Evolutionary conservation across 2,113 vertebrate genomes (phyloP).

Genomic region (Aegithalos caudatus): DNA sequence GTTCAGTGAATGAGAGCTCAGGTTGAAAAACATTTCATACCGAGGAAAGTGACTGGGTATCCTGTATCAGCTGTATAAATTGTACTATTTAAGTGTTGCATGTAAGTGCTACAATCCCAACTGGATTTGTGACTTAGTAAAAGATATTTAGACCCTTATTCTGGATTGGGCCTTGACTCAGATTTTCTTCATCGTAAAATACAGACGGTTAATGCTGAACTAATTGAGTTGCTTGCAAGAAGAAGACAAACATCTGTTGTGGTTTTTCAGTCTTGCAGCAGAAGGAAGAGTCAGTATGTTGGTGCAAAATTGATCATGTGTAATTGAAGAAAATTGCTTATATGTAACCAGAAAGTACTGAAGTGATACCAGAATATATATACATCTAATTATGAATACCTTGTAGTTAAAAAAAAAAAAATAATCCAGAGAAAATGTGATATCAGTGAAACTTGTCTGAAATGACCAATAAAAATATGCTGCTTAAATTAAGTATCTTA

Average conservation of each 20-base stretch:
- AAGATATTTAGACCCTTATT: neutral
- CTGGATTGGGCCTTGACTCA: neutral
- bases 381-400: neutral
- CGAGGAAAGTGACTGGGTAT: neutral
- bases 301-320: neutral
- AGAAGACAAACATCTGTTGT: neutral
- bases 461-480: slow-evolving; percentile 33
- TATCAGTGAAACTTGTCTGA: slow-evolving; percentile 16
- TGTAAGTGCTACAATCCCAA: neutral
- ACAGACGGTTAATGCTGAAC: neutral
- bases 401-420: slow-evolving; percentile 29
- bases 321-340: neutral
- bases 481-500: slow-evolving; percentile 20
- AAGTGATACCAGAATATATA: neutral
- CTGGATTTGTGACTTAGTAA: neutral
- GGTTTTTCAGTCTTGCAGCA: neutral
- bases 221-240: neutral
- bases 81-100: neutral
- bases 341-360: slow-evolving; percentile 20
- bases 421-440: neutral
- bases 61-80: neutral
- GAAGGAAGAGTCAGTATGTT: neutral
- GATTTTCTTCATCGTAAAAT: slow-evolving; percentile 1
- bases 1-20: neutral
- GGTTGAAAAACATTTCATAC: neutral